Evolutionary conservation across 1,140 invertebrate genomes (phyloP), one percentile per base, ranked within the genome.

Genomic region (Eumaeus atala): DNA sequence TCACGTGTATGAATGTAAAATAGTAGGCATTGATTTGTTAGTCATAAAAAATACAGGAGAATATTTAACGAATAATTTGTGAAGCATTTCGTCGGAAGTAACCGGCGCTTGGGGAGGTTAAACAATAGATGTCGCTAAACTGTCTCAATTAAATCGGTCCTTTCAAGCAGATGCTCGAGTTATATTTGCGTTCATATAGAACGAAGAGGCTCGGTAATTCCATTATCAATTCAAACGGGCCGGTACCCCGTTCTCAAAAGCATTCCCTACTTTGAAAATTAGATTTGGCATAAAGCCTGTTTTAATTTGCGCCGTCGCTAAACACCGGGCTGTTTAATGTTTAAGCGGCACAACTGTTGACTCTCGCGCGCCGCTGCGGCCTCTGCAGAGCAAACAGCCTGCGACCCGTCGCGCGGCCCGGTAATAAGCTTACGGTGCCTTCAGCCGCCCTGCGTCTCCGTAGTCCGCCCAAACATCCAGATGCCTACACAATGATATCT

Each of bases 231-330:
- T 78, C 67, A 85, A 85, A 85, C 72, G 59, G 64, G 61, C 72
- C 67, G 70, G 65, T 67, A 70, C 67, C 64, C 68, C 72, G 64
- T 72, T 70, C 62, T 16, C 73, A 70, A 68, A n/a, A 67, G 56
- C 73, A 72, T 69, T 80, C 67, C 78, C 21, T 28, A 28, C 21
- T 84, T 83, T 70, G 66, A 67, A 86, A 86, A 86, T 86, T 86
- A 83, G 76, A 86, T 86, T 86, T 84, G 69, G 74, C 71, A 86
- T 83, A 83, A 84, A 86, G 80, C 79, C 83, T 84, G 77, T 86
- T 86, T 86, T 86, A 84, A 86, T 86, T 86, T 84, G 80, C 73
- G 72, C 67, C 74, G 66, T 76, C 67, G 73, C 72, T 81, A 83
- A 84, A 84, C 74, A 83, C 71, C 75, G 77, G 59, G 68, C 73